Base-by-base conservation (phyloP, 2,797 vertebrate species). In the Sphaeramia orbicularis region DNA sequence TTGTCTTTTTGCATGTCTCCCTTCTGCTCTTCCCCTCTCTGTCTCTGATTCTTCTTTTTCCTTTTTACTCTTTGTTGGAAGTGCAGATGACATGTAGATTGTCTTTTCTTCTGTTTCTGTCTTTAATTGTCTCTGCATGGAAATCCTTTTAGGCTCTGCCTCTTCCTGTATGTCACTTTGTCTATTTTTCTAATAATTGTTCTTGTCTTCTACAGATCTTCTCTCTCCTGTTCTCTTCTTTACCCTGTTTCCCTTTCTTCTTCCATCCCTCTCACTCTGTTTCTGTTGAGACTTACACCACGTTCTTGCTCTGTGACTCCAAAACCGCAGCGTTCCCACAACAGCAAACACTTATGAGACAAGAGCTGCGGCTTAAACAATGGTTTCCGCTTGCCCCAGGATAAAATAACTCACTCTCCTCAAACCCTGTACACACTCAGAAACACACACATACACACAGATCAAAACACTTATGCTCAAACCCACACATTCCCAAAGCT, bases 331-430 rank as follows among this genome's bases (percentile, higher is more conserved):
- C 83, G 76, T 86, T 91, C 80, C 81, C 86, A 80, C 73, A 86
- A 86, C 75, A 75, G 78, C 84, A 82, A 89, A 89, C 86, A 85
- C 81, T 86, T 86, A 80, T 37, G 52, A 86, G 83, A 92, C 79
- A 76, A 85, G 80, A 85, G 80, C 70, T 80, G 76, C 12, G 68
- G 81, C 85, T 81, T 84, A 87, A 89, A 89, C 87, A 88, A 90
- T 89, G 79, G 86, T 87, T 88, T 89, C 86, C 78, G 65, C 83
- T 91, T 77, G 82, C 87, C 75, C 58, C 43, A 1, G 84, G 78
- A 87, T 69, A 50, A 78, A 85, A 90, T 86, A 81, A 77, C 84
- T 84, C 77, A 63, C 64, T 67, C 65, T 68, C 50, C 47, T 58
- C 70, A 35, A 24, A 61, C 45, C 38, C 53, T 55, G 7, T 47